These are phyloP conservation scores for Margarornis squamiger DNA, from an alignment of 2,797 vertebrate species.

Conservation along the genomic window DNA sequence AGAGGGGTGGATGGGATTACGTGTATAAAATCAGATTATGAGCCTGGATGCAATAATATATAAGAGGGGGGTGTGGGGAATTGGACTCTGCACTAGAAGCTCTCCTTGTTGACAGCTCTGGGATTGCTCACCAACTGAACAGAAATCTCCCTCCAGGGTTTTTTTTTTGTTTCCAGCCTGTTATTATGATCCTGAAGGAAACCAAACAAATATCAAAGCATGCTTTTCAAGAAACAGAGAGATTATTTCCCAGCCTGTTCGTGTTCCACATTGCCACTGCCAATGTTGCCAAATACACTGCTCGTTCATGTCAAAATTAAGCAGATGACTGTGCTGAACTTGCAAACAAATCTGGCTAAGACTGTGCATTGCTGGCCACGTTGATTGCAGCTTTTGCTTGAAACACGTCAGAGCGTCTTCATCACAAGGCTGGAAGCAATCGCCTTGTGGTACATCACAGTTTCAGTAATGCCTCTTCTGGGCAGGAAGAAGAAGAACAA, in stretches of 20 bases:
- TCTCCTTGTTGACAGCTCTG: accelerated
- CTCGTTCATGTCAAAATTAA: not conserved
- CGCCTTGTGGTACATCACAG: accelerated
- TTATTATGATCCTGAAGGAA: not conserved
- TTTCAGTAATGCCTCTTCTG: not conserved
- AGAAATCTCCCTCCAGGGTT: not conserved
- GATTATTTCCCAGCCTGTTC: not conserved
- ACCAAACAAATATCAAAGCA: not conserved
- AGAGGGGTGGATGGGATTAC: not conserved
- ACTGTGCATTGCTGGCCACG: not conserved
- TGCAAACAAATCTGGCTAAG: not conserved
- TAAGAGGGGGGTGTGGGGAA: not conserved
- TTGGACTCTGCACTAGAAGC: not conserved
- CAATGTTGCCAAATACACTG: not conserved
- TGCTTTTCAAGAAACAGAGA: not conserved
- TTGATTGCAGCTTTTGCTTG: not conserved
- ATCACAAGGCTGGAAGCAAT: not conserved
- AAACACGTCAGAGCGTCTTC: not conserved
- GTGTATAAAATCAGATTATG: not conserved
- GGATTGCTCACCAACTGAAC: not conserved
- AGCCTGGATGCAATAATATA: not conserved
- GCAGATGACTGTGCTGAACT: not conserved
- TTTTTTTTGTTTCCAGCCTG: not conserved
- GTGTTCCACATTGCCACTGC: not conserved
- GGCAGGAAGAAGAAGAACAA: not conserved